Percentiles rank a stretch among this genome's conserved stretches.
phyloP scores from a whole-genome alignment of 2,113 vertebrate genomes.

The Pica pica region DNA sequence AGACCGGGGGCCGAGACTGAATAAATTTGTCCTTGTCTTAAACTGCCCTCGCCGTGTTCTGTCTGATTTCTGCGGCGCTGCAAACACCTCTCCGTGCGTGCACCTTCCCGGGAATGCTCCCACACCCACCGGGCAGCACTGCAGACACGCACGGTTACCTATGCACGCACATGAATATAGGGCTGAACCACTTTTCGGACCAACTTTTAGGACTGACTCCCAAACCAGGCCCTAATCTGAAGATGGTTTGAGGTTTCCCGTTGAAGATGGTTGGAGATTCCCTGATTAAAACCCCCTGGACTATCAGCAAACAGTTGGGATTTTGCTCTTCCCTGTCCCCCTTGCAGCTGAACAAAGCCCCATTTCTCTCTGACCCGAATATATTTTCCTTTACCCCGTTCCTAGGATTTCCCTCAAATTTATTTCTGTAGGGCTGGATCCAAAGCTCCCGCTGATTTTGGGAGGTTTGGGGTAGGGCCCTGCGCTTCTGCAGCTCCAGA shows the following conservation, averaged over 20 bases:
- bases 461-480: neutral
- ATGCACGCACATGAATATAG: fast-evolving
- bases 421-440: slow-evolving; percentile 1
- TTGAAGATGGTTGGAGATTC: neutral
- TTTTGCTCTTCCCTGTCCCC: neutral
- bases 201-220: neutral
- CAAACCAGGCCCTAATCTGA: neutral
- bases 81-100: fast-evolving
- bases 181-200: fast-evolving
- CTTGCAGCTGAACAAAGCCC: slow-evolving; percentile 35
- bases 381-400: neutral
- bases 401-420: neutral
- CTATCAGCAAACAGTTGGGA: neutral
- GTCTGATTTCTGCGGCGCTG: fast-evolving
- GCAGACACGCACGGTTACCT: fast-evolving
- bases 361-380: neutral
- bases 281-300: neutral
- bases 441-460: neutral
- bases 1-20: fast-evolving
- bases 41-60: fast-evolving
- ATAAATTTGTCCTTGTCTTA: fast-evolving
- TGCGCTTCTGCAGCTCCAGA: neutral
- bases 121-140: fast-evolving
- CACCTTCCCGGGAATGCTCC: neutral
- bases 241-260: neutral